Percentiles rank a stretch among this genome's conserved stretches.
phyloP scores from a whole-genome alignment of 2,888 invertebrate genomes.

The Caenorhabditis angaria region DNA sequence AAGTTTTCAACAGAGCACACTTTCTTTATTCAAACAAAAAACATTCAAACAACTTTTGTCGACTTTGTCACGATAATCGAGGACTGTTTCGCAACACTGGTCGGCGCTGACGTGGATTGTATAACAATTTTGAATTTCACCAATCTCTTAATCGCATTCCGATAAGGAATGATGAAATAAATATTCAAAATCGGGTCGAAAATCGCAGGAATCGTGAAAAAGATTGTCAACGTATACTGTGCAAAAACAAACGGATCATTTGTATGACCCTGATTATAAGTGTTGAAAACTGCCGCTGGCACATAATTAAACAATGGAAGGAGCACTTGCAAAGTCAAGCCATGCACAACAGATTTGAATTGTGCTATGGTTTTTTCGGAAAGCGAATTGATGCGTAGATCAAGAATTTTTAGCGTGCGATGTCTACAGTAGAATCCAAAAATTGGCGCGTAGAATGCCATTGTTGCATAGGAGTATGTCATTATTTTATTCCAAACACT shows the following conservation, averaged over 20 bases:
- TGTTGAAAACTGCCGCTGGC: slow-evolving; percentile 19
- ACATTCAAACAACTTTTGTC: no score
- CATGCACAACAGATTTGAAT: neutral
- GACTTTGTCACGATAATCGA: no score
- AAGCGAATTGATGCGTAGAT: neutral
- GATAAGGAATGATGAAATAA: slow-evolving; percentile 25
- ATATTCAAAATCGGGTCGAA: slow-evolving; percentile 18
- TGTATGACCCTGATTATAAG: slow-evolving; percentile 6
- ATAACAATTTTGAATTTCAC: neutral
- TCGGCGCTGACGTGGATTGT: no score
- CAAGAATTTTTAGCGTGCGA: neutral
- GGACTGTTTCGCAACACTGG: no score
- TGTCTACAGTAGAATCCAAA: neutral
- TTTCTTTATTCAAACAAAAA: no score
- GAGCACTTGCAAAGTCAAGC: slow-evolving; percentile 18
- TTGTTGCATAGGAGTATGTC: neutral
- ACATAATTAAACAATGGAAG: slow-evolving; percentile 23
- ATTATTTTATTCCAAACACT: neutral
- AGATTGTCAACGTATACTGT: slow-evolving; percentile 14
- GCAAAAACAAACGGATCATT: slow-evolving; percentile 14
- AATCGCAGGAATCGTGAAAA: slow-evolving; percentile 17
- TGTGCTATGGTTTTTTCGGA: neutral
- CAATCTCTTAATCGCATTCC: slow-evolving; percentile 5
- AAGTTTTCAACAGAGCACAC: no score
- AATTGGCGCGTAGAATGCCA: neutral